phyloP scores from a whole-genome alignment of 2,888 invertebrate species.

The Perizoma affinitatum region DNA sequence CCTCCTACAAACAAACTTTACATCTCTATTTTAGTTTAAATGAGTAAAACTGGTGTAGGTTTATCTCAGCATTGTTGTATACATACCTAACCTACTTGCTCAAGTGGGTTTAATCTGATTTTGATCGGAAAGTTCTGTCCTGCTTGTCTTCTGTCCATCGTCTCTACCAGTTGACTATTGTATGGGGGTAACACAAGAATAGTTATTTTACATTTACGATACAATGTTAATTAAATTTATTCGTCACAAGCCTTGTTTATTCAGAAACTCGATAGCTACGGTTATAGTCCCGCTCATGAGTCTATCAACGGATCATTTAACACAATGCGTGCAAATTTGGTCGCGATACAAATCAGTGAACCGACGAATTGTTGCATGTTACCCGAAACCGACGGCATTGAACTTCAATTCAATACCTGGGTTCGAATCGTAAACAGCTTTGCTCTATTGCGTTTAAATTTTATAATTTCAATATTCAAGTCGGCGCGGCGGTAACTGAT shows the following conservation, averaged over 20 bases:
- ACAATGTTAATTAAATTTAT: conserved; percentile 33
- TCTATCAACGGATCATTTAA: conserved; percentile 65
- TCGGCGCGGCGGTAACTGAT: conserved; percentile 57
- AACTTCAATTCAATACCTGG: conserved; percentile 66
- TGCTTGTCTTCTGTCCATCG: conserved; percentile 1
- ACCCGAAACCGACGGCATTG: conserved; percentile 69
- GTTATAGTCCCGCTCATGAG: conserved; percentile 35
- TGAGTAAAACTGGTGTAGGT: too few species aligned
- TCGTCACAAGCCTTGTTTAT: conserved; percentile 30
- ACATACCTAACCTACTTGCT: conserved; percentile 1
- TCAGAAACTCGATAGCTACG: conserved; percentile 39
- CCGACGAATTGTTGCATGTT: conserved; percentile 62
- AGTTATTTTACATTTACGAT: background rate
- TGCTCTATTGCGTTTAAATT: conserved; percentile 53
- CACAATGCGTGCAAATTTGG: conserved; percentile 65
- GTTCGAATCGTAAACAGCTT: conserved; percentile 50
- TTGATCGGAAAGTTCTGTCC: background rate
- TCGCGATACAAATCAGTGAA: conserved; percentile 65
- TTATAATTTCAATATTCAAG: conserved; percentile 68
- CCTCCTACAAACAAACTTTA: too few species aligned
- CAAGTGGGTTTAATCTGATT: background rate
- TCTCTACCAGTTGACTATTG: background rate
- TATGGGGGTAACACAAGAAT: background rate
- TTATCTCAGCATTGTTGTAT: too few species aligned
- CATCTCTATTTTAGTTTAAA: too few species aligned